These are phyloP conservation scores for Pocota personata DNA, from an alignment of 2,888 invertebrate genomes.

Conservation along the genomic window DNA sequence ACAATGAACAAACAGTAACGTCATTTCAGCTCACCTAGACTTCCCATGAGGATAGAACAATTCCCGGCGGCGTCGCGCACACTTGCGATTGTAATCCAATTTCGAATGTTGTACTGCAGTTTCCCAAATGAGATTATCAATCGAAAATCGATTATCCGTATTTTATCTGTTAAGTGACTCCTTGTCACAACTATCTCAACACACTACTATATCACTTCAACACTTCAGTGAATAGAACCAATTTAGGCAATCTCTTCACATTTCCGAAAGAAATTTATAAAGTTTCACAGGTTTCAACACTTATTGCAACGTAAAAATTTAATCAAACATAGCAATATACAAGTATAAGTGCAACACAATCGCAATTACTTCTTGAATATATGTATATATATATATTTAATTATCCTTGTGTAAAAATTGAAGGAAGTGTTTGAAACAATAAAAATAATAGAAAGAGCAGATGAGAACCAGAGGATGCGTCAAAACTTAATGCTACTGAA, in stretches of 20 bases:
- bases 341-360: conserved; percentile 3
- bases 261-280: conserved; percentile 38
- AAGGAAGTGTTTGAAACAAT: conserved; percentile 26
- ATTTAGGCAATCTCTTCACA: conserved; percentile 60
- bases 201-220: conserved; percentile 44
- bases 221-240: conserved; percentile 31
- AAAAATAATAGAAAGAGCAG: conserved; percentile 44
- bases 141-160: conserved; percentile 10
- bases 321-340: background rate
- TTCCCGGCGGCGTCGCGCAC: conserved; percentile 34
- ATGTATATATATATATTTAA: background rate
- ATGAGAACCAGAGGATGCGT: conserved; percentile 68
- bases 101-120: background rate
- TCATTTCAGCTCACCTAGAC: conserved; percentile 52
- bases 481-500: conserved; percentile 65
- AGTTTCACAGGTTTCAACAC: conserved; percentile 9
- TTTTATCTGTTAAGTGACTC: background rate
- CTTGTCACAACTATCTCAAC: conserved; percentile 4
- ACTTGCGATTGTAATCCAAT: conserved; percentile 41
- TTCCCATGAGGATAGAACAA: conserved; percentile 55
- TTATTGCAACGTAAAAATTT: background rate
- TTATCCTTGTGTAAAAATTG: conserved; percentile 31
- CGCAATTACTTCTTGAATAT: background rate
- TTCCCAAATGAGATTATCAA: background rate
- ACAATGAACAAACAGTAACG: background rate